A percentile compares a stretch with the other conserved stretches of the same genome.
Evolutionary conservation across 53 echinoderm and acorn worm species (phyloP).

Genomic region (Holothuria leucospilota): DNA sequence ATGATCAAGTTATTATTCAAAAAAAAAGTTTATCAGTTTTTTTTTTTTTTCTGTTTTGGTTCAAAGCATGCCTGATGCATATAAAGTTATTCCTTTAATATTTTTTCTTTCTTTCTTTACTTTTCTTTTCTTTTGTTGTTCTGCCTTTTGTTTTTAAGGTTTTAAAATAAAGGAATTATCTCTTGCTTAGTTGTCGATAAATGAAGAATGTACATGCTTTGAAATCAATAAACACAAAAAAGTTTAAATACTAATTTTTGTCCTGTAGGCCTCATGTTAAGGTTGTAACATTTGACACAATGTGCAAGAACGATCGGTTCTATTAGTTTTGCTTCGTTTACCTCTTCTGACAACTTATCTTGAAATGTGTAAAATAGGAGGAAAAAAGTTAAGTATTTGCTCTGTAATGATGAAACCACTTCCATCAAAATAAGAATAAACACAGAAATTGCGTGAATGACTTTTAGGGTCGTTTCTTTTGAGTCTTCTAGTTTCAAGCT

Average conservation of each 20-base stretch:
- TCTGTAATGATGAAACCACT: slow-evolving; percentile 38
- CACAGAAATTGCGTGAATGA: slow-evolving; percentile 20
- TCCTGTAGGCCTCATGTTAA: background rate
- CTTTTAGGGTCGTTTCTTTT: background rate
- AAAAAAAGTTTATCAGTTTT: no score
- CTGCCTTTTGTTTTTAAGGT: background rate
- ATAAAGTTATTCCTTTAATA: slow-evolving; percentile 55
- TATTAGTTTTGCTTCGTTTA: slow-evolving; percentile 35
- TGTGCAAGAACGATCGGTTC: slow-evolving; percentile 24
- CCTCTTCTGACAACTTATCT: slow-evolving; percentile 24
- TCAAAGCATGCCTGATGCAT: slow-evolving; percentile 40
- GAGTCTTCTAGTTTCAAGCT: background rate
- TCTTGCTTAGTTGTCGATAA: background rate
- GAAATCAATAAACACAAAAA: no score
- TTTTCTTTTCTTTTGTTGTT: background rate
- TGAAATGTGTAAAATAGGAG: slow-evolving; percentile 44
- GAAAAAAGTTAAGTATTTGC: slow-evolving; percentile 27
- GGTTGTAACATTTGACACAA: slow-evolving; percentile 41
- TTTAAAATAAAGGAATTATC: background rate
- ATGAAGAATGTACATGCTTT: no score
- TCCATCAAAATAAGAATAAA: slow-evolving; percentile 45
- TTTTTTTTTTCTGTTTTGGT: slow-evolving; percentile 31
- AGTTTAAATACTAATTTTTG: background rate
- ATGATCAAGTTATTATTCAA: no score
- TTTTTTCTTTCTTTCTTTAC: slow-evolving; percentile 13